Evolutionary conservation across 2,888 invertebrate genomes (phyloP).

Genomic region (Asteroscopus sphinx): DNA sequence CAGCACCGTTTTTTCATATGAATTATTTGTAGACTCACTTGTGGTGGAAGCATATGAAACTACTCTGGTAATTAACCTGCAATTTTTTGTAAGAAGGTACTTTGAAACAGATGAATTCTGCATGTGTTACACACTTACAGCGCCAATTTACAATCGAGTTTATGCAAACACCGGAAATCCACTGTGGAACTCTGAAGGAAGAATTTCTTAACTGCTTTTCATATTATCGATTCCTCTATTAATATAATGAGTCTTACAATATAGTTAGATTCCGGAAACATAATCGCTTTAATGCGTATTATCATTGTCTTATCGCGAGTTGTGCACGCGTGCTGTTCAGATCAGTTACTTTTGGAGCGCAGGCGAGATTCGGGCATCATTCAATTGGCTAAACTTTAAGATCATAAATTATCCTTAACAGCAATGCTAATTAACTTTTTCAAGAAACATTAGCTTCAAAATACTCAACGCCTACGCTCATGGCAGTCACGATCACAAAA

Average conservation of each 20-base stretch:
- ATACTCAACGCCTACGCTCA: too few species aligned
- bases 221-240: slow-evolving; percentile 4
- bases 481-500: too few species aligned
- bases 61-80: too few species aligned
- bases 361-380: slow-evolving; percentile 27
- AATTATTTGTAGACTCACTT: too few species aligned
- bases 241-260: slow-evolving; percentile 9
- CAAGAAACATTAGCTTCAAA: background rate
- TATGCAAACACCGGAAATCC: background rate
- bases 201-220: too few species aligned
- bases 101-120: too few species aligned
- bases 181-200: background rate
- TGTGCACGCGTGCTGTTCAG: slow-evolving; percentile 43
- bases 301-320: slow-evolving; percentile 41
- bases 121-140: too few species aligned
- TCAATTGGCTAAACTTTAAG: too few species aligned
- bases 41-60: too few species aligned
- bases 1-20: too few species aligned
- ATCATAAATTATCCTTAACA: too few species aligned
- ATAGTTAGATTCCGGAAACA: slow-evolving; percentile 15
- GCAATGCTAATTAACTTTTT: background rate
- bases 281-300: slow-evolving; percentile 35
- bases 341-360: slow-evolving; percentile 47
- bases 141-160: background rate
- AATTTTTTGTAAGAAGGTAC: too few species aligned